phyloP scores from a whole-genome alignment of 2,113 vertebrate genomes.

The Paramormyrops kingsleyae region DNA sequence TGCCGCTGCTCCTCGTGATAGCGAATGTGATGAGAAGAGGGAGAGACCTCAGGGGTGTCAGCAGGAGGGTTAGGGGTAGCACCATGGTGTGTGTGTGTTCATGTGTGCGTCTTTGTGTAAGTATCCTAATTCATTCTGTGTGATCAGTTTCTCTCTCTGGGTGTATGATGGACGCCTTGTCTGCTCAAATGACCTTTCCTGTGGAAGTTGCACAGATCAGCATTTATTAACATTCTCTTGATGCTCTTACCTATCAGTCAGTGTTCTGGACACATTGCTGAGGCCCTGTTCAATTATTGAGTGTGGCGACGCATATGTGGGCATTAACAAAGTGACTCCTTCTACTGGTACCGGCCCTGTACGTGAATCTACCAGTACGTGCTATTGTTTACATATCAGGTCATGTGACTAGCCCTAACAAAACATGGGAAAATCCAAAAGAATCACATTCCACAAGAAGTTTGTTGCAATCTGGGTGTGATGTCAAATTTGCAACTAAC shows the following conservation, averaged over 20 bases:
- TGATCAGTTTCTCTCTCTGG: background rate
- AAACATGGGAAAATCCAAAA: background rate
- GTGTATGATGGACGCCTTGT: background rate
- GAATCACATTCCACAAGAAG: background rate
- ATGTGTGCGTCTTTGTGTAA: background rate
- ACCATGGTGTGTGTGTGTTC: constrained; percentile 23
- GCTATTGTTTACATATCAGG: background rate
- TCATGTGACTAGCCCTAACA: background rate
- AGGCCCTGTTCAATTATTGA: background rate
- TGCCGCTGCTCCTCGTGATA: constrained; percentile 57
- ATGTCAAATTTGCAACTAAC: background rate
- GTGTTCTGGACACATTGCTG: background rate
- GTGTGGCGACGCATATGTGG: background rate
- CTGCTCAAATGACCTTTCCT: background rate
- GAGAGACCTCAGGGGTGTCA: constrained; percentile 54
- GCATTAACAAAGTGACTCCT: background rate
- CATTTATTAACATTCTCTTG: constrained; percentile 9
- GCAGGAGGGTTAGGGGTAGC: constrained; percentile 62
- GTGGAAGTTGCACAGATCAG: background rate
- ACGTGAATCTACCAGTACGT: background rate
- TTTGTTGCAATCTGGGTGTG: background rate
- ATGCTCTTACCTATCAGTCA: background rate
- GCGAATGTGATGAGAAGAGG: background rate
- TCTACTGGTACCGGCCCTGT: background rate
- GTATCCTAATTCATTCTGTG: background rate